Evolutionary conservation across 2,888 invertebrate species (phyloP), one percentile per base, ranked within the genome.

Genomic region (Junonia oenone): DNA sequence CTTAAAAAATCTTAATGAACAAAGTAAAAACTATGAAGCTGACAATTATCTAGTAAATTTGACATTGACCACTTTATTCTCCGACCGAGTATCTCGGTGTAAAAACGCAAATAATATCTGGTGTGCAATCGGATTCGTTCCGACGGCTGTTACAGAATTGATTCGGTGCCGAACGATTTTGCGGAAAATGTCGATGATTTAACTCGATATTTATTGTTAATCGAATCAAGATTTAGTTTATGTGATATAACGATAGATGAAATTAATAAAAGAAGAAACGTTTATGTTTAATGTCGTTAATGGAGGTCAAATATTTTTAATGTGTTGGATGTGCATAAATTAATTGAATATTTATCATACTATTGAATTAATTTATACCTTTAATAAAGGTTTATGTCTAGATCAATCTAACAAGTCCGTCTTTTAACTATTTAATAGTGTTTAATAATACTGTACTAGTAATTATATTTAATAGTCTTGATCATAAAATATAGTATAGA

Each of bases 71-170:
- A 63, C 57, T 19, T 46, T 55, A 61, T 58, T 63, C 56, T 59
- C 59, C 64, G 63, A 53, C 58, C 60, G 47, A 58, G 63, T 62
- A 58, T 50, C 48, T 52, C 19, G 13, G 49, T 54, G 52, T 59
- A 64, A 63, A 64, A 67, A 63, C 63, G 57, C 63, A 59, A 59
- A 59, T 61, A 62, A 55, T 58, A 59, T 58, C 58, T 58, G 55
- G 59, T 62, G 55, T 66, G 67, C 68, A 66, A 69, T 67, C 62
- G 48, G 59, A 67, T 71, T 69, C 52, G 69, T 70, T 69, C 65
- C 68, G 63, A 61, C 56, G 63, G 58, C 50, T 54, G 62, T 69
- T 68, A 67, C 63, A 63, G 66, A 64, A 65, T 54, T 54, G 51
- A 51, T 55, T 55, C 57, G 55, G 60, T 58, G 46, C 62, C 64